Evolutionary conservation across 2,888 invertebrate species (phyloP).

Genomic region (Tethea ocularis): DNA sequence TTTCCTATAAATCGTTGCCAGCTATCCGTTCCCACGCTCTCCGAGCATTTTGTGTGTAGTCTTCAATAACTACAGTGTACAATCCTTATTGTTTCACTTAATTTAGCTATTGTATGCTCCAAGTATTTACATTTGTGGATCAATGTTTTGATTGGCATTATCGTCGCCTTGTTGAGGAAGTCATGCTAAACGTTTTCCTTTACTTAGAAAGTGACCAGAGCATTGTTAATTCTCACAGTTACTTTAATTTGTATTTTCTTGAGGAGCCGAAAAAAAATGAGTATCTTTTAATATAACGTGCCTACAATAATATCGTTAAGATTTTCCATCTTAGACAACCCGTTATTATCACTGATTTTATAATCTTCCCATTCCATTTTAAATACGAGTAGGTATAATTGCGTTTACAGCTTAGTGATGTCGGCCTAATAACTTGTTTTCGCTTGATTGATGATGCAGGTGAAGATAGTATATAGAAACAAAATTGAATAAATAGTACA

Average conservation of each 20-base stretch:
- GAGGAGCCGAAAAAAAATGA: too few species aligned
- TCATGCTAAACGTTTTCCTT: conserved; percentile 22
- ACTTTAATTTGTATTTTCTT: too few species aligned
- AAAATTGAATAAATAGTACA: conserved; percentile 70
- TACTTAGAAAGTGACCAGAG: conserved; percentile 28
- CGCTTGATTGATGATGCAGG: conserved; percentile 69
- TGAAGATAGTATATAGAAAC: conserved; percentile 45
- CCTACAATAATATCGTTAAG: conserved; percentile 27
- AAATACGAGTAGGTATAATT: conserved; percentile 50
- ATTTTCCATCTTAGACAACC: conserved; percentile 18
- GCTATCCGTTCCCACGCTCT: conserved; percentile 76
- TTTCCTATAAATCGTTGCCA: conserved; percentile 66
- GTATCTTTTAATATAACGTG: conserved; percentile 25
- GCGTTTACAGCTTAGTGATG: conserved; percentile 54
- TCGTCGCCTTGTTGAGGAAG: conserved; percentile 13
- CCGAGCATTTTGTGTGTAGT: conserved; percentile 69
- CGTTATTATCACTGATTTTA: conserved; percentile 30
- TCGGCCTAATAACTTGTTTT: conserved; percentile 62
- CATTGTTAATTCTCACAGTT: conserved; percentile 31
- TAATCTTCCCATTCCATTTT: conserved; percentile 49
- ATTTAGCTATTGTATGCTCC: conserved; percentile 77
- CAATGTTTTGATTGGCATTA: conserved; percentile 49
- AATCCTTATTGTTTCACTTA: conserved; percentile 81
- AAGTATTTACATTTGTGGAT: conserved; percentile 74
- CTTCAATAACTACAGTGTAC: conserved; percentile 74